A percentile compares a stretch with the other conserved stretches of the same genome.
These are phyloP conservation scores for Poeciliopsis occidentalis DNA, from an alignment of 2,113 vertebrate genomes.

Conservation along the genomic window DNA sequence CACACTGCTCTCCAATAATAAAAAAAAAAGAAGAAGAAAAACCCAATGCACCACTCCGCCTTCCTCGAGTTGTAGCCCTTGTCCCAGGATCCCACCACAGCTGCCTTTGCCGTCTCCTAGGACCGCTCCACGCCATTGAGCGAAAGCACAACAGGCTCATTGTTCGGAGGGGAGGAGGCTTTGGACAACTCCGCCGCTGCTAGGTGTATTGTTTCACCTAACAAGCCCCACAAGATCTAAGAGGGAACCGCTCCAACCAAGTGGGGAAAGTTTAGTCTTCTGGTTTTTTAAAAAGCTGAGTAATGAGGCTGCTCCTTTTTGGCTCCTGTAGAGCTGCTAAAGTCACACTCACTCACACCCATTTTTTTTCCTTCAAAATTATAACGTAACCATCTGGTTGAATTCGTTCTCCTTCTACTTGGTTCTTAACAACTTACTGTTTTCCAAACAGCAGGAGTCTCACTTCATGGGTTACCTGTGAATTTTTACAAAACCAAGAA, in stretches of 20 bases:
- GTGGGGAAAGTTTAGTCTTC: slow-evolving; percentile 48
- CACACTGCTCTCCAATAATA: slow-evolving; percentile 50
- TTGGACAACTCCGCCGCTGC: slow-evolving; percentile 62
- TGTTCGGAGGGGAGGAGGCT: slow-evolving; percentile 72
- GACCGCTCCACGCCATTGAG: slow-evolving; percentile 69
- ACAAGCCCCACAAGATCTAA: slow-evolving; percentile 67
- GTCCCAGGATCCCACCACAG: slow-evolving; percentile 76
- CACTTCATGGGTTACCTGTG: background rate
- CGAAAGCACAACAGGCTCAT: slow-evolving; percentile 80
- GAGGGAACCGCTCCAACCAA: slow-evolving; percentile 46
- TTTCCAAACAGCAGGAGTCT: background rate
- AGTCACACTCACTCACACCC: background rate
- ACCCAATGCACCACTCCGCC: slow-evolving; percentile 50
- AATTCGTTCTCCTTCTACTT: background rate
- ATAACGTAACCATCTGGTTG: background rate
- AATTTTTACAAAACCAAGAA: background rate
- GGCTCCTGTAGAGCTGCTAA: background rate
- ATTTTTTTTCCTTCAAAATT: background rate
- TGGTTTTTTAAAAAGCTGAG: slow-evolving; percentile 60
- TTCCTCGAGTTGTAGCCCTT: slow-evolving; percentile 55
- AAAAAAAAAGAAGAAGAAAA: background rate
- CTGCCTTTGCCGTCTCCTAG: slow-evolving; percentile 78
- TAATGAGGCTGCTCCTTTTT: slow-evolving; percentile 68
- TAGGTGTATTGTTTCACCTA: slow-evolving; percentile 70
- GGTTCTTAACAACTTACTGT: background rate